These are phyloP conservation scores for Leucophora obtusa DNA, from an alignment of 2,888 invertebrate genomes.

Conservation along the genomic window DNA sequence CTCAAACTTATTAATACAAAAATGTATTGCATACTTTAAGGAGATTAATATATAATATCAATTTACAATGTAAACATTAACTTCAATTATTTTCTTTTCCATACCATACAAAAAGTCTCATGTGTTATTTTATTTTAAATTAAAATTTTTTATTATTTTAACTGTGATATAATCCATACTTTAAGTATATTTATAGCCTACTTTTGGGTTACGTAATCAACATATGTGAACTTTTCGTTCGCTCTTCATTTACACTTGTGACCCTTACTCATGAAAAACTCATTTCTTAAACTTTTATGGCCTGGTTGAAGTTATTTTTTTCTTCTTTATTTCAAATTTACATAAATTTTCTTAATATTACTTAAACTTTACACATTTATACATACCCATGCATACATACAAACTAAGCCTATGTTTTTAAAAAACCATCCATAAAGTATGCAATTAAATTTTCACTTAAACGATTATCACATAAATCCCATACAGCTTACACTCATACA, in stretches of 20 bases:
- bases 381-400: conserved; percentile 20
- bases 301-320: conserved; percentile 15
- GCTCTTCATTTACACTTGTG: conserved; percentile 48
- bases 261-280: conserved; percentile 26
- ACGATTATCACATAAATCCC: conserved; percentile 77
- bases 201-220: conserved; percentile 66
- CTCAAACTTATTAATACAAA: background rate
- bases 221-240: background rate
- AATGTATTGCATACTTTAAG: background rate
- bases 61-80: background rate
- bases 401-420: conserved; percentile 48
- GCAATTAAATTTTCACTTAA: conserved; percentile 78
- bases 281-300: conserved; percentile 41
- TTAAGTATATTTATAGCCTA: conserved; percentile 72
- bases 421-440: conserved; percentile 75
- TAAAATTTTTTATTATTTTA: conserved; percentile 36
- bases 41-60: too few relatives aligned
- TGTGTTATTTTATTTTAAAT: conserved; percentile 24
- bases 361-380: conserved; percentile 40
- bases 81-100: background rate
- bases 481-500: conserved; percentile 53
- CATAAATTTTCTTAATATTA: conserved; percentile 74
- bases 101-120: conserved; percentile 21
- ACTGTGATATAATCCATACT: conserved; percentile 39
- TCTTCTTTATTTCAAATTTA: conserved; percentile 73